Evolutionary conservation across 2,888 invertebrate genomes (phyloP).

Genomic region (Euclidia mi): DNA sequence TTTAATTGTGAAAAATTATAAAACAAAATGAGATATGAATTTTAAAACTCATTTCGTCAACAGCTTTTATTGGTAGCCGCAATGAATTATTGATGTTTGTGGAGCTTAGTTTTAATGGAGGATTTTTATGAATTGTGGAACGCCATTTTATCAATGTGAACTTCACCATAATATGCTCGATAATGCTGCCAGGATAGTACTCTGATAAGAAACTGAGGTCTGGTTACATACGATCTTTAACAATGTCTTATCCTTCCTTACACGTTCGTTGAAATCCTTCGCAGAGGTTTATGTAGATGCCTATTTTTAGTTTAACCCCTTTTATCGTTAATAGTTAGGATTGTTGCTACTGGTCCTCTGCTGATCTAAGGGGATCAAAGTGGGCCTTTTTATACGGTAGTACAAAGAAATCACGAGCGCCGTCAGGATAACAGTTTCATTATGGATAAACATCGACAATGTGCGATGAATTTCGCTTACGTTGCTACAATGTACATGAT

Average conservation of each 20-base stretch:
- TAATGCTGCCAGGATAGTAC: neutral
- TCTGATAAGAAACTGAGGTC: slow-evolving; percentile 17
- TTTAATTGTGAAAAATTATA: slow-evolving; percentile 9
- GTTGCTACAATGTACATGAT: slow-evolving; percentile 11
- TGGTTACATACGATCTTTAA: slow-evolving; percentile 20
- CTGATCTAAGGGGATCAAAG: slow-evolving; percentile 75
- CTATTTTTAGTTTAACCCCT: slow-evolving; percentile 71
- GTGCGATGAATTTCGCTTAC: slow-evolving; percentile 36
- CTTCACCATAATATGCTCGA: slow-evolving; percentile 17
- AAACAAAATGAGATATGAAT: slow-evolving; percentile 17
- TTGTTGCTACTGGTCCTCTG: slow-evolving; percentile 70
- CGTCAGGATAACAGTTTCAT: slow-evolving; percentile 56
- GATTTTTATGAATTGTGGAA: slow-evolving; percentile 34
- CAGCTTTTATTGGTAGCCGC: slow-evolving; percentile 39
- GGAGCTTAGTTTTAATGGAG: slow-evolving; percentile 26
- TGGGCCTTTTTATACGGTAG: slow-evolving; percentile 69
- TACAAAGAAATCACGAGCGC: slow-evolving; percentile 69
- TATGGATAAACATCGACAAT: slow-evolving; percentile 59
- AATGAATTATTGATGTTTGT: slow-evolving; percentile 39
- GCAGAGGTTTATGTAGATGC: slow-evolving; percentile 32
- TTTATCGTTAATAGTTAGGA: slow-evolving; percentile 75
- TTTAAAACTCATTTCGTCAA: slow-evolving; percentile 37
- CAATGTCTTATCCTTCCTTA: slow-evolving; percentile 20
- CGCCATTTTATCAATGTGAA: slow-evolving; percentile 23
- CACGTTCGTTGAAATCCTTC: slow-evolving; percentile 16